phyloP scores from a whole-genome alignment of 1,140 invertebrate species.

The Solen grandis region DNA sequence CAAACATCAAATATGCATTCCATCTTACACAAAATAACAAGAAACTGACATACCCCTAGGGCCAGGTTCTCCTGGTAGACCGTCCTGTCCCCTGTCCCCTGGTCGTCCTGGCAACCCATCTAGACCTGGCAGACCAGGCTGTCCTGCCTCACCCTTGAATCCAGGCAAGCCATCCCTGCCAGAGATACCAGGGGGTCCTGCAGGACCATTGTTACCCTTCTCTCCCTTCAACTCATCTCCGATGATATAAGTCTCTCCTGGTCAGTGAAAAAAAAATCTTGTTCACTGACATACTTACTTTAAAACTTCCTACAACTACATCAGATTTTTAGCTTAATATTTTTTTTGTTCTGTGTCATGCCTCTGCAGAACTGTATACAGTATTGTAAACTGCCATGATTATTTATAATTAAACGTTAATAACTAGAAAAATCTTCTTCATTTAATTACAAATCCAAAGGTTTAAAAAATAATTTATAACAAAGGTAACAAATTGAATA shows the following conservation, averaged over 20 bases:
- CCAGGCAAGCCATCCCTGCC: slow-evolving; percentile 72
- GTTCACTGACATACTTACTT: not conserved
- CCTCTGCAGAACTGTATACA: too few relatives aligned
- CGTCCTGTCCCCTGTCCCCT: slow-evolving; percentile 42
- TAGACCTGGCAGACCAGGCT: slow-evolving; percentile 47
- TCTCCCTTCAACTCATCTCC: slow-evolving; percentile 64
- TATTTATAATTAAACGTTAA: too few relatives aligned
- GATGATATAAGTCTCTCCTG: slow-evolving; percentile 51
- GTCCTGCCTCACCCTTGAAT: slow-evolving; percentile 62
- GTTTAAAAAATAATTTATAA: too few relatives aligned
- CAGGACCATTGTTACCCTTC: slow-evolving; percentile 67
- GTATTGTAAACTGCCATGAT: too few relatives aligned
- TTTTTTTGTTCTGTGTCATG: too few relatives aligned
- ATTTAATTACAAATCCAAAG: too few relatives aligned
- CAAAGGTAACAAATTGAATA: too few relatives aligned
- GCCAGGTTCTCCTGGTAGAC: slow-evolving; percentile 42
- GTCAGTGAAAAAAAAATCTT: not conserved
- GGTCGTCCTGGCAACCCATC: slow-evolving; percentile 45
- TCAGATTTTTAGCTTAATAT: too few relatives aligned
- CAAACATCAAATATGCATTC: too few relatives aligned
- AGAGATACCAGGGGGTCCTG: slow-evolving; percentile 68
- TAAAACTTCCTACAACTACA: too few relatives aligned
- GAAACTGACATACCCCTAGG: slow-evolving; percentile 52
- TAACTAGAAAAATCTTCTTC: too few relatives aligned
- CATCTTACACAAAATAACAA: too few relatives aligned